Percentiles rank a stretch among this genome's conserved stretches.
phyloP scores from a whole-genome alignment of 2,113 vertebrate species.

The Tragelaphus buxtoni region DNA sequence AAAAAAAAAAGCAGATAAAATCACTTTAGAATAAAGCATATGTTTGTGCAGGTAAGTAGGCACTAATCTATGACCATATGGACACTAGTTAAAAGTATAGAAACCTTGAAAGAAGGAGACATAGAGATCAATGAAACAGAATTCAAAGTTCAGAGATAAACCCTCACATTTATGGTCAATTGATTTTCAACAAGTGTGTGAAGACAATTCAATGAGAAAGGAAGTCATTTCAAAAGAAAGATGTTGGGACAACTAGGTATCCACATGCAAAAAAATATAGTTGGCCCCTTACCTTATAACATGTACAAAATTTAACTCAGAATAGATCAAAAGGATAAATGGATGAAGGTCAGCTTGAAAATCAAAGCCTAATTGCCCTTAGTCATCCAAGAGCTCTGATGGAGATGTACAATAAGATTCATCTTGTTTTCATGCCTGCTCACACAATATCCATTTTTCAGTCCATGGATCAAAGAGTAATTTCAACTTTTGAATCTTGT shows the following conservation, averaged over 20 bases:
- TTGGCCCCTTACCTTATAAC: not conserved
- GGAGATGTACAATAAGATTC: not conserved
- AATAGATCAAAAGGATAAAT: slow-evolving; percentile 1
- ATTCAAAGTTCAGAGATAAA: not conserved
- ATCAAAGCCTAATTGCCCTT: not conserved
- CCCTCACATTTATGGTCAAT: not conserved
- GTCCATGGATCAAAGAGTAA: not conserved
- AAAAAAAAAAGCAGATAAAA: not conserved
- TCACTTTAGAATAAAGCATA: slow-evolving; percentile 4
- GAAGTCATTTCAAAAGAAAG: not conserved
- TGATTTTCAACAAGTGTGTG: not conserved
- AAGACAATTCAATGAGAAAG: not conserved
- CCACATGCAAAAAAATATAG: not conserved
- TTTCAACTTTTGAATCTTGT: not conserved
- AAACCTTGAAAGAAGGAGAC: not conserved
- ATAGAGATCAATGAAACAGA: not conserved
- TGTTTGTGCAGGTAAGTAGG: not conserved
- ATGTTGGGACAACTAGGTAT: not conserved
- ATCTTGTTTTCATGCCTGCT: not conserved
- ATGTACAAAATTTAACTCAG: slow-evolving; percentile 16
- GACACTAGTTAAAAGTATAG: not conserved
- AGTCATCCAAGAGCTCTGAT: not conserved
- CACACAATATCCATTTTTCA: not conserved
- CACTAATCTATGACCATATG: not conserved
- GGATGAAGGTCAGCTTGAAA: not conserved